phyloP scores from a whole-genome alignment of 2,113 vertebrate species.

The Tympanuchus pallidicinctus region DNA sequence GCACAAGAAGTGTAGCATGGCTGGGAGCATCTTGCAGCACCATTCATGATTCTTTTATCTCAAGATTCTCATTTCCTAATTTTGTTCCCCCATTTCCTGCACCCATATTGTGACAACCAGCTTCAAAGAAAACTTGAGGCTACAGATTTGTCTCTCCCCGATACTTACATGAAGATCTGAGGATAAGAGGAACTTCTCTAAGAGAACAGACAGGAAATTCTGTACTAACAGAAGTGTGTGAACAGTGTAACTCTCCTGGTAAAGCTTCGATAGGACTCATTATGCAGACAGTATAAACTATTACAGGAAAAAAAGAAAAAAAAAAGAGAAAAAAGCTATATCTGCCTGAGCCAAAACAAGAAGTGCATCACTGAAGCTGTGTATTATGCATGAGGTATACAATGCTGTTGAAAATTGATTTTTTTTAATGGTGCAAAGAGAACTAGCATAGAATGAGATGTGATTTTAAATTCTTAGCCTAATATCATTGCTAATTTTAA shows the following conservation, averaged over 20 bases:
- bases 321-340: constrained; percentile 19
- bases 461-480: constrained; percentile 50
- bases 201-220: background rate
- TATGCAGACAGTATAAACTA: constrained; percentile 38
- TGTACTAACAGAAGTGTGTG: background rate
- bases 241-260: constrained; percentile 8
- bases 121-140: background rate
- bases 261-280: constrained; percentile 41
- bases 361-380: constrained; percentile 47
- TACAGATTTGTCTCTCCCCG: background rate
- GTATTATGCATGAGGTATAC: constrained; percentile 46
- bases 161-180: background rate
- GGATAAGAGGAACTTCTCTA: background rate
- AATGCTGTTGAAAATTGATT: background rate
- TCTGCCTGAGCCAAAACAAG: constrained; percentile 39
- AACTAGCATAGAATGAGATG: constrained; percentile 23
- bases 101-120: background rate
- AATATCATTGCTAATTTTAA: constrained; percentile 62
- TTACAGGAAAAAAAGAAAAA: constrained; percentile 16
- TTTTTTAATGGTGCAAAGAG: constrained; percentile 5
- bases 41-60: background rate
- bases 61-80: background rate
- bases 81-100: background rate
- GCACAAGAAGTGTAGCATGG: background rate
- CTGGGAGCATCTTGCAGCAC: background rate